Conservation (phyloP, 2,113 vertebrate species). For the Cacatua alba region DNA sequence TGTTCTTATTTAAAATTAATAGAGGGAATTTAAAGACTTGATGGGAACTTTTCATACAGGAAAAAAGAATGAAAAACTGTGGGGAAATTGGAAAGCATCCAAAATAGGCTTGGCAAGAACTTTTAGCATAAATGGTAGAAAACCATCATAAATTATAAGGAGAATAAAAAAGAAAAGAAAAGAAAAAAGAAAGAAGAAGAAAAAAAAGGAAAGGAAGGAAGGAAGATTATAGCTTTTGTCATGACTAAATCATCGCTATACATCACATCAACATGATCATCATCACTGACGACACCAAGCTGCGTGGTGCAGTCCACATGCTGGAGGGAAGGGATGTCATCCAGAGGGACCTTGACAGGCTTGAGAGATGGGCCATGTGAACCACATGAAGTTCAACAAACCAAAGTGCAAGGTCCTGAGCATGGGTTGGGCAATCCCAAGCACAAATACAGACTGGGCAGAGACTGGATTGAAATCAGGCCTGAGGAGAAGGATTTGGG, state of each 20-base stretch:
- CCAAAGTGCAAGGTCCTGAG: not conserved
- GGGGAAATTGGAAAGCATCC: not conserved
- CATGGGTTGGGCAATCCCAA: not conserved
- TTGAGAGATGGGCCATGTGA: not conserved
- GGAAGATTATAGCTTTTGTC: not conserved
- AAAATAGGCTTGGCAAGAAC: not conserved
- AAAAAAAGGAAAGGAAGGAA: not conserved
- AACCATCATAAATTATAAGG: not conserved
- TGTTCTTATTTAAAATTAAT: constrained; percentile 42
- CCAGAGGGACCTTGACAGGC: not conserved
- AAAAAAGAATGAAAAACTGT: not conserved
- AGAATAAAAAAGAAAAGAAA: no score
- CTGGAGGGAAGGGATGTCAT: not conserved
- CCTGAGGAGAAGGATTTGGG: not conserved
- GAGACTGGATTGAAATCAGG: not conserved
- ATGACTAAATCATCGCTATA: not conserved
- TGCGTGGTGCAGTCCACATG: not conserved
- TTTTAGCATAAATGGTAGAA: not conserved
- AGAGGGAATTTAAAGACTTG: not conserved
- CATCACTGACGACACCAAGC: not conserved
- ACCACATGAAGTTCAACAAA: not conserved
- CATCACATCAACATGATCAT: not conserved
- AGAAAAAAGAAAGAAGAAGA: no score
- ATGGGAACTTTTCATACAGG: not conserved
- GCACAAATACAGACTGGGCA: not conserved